These are phyloP conservation scores for Myiozetetes cayanensis DNA, from an alignment of 2,113 vertebrate genomes.

Conservation along the genomic window DNA sequence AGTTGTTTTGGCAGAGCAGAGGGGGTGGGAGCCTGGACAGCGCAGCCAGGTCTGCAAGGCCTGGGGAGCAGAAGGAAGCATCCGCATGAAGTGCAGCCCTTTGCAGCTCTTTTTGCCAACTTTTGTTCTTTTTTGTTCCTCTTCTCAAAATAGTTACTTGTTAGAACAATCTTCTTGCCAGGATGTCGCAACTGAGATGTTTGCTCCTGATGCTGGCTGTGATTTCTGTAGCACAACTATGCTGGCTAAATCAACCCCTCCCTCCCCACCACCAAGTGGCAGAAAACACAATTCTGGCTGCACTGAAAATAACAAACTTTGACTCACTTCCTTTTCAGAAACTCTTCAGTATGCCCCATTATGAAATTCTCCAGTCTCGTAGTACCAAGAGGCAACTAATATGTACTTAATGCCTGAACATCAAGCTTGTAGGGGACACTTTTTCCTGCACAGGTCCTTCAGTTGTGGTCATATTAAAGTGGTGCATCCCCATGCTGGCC, in stretches of 20 bases:
- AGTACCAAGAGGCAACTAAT: background rate
- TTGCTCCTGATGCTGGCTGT: slow-evolving; percentile 42
- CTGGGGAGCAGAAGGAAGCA: background rate
- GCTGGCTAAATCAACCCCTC: background rate
- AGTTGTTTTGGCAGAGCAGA: background rate
- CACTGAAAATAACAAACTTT: slow-evolving; percentile 19
- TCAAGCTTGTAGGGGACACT: background rate
- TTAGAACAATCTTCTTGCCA: slow-evolving; percentile 43
- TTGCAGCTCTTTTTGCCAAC: background rate
- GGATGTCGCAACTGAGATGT: slow-evolving; percentile 28
- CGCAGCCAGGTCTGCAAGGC: background rate
- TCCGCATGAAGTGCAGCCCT: background rate
- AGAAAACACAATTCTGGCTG: slow-evolving; percentile 2
- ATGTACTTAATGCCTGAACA: background rate
- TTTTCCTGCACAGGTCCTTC: background rate
- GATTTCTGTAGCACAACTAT: background rate
- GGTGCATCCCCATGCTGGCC: background rate
- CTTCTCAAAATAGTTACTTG: slow-evolving; percentile 31
- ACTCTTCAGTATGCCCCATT: background rate
- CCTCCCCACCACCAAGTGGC: background rate
- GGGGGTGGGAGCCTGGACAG: background rate
- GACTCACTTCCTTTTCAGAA: slow-evolving; percentile 39
- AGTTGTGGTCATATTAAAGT: background rate
- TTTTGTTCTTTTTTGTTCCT: slow-evolving; percentile 4
- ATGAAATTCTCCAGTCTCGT: background rate